Evolutionary conservation across 2,113 vertebrate species (phyloP).

Genomic region (Phyllostomus hastatus): DNA sequence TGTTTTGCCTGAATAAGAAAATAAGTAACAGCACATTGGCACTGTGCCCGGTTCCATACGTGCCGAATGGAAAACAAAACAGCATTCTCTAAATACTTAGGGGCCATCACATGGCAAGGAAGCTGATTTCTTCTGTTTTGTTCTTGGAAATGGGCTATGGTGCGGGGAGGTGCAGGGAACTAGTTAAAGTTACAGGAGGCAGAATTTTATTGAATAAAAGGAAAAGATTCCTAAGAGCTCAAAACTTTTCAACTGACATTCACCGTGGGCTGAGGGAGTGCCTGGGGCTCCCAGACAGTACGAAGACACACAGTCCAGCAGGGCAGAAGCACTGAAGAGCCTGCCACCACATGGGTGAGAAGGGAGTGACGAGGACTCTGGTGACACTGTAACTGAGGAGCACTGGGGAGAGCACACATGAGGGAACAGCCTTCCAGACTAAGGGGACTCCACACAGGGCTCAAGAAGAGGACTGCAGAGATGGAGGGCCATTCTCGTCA

Average conservation of each 20-base stretch:
- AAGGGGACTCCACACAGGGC: not conserved
- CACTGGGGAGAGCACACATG: accelerated
- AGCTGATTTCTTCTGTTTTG: slow-evolving; percentile 7
- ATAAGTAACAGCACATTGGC: not conserved
- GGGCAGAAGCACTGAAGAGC: not conserved
- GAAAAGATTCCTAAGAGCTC: not conserved
- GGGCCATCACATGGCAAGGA: not conserved
- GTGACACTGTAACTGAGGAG: not conserved
- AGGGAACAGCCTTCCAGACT: not conserved
- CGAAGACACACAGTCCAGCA: not conserved
- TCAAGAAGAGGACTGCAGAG: not conserved
- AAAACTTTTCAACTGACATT: not conserved
- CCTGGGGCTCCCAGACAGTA: not conserved
- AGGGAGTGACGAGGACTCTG: not conserved
- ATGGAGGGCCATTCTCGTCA: not conserved
- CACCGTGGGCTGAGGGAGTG: not conserved
- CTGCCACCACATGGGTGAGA: not conserved
- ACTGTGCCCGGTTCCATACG: slow-evolving; percentile 15
- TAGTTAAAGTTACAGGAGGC: not conserved
- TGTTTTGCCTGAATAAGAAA: not conserved
- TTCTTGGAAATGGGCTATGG: not conserved
- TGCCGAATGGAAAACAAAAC: slow-evolving; percentile 18
- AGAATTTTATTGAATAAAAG: slow-evolving; percentile 19
- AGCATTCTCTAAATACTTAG: slow-evolving; percentile 38
- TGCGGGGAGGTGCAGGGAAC: not conserved